Base-by-base conservation (phyloP, 1,140 invertebrate species). In the Bombyx mandarina region DNA sequence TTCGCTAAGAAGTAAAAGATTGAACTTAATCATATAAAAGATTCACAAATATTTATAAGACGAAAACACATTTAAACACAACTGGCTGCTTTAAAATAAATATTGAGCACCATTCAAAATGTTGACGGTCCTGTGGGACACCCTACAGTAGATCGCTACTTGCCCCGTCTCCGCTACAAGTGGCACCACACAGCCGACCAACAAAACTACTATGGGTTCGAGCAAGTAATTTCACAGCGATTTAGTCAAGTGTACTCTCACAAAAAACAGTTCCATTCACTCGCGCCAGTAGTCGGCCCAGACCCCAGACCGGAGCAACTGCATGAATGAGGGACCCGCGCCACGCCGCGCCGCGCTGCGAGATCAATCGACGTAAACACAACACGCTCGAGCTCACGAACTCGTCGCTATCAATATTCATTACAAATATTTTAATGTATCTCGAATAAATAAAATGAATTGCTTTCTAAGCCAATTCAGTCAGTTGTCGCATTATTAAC, bases 191-290 rank as follows among this genome's bases (percentile, higher is more conserved):
- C 61, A 48, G 26, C 51, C 51, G 46, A 51, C 45, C 46, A 54
- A 57, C 51, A 53, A 49, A 57, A 56, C 51, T 51, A 48, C 54
- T 22, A 22, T 43, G 43, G 5, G 49, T 42, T 7, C 45, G 45
- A 10, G 43, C 45, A 54, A 59, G 45, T 59, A 54, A 59, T 60
- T 60, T 60, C 49, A 56, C 47, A 42, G 44, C 49, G 46, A 56
- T 56, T 56, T 56, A 56, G 54, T 56, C 54, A 56, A 56, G 54
- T 56, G 54, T 56, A 47, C 26, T 49, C 6, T 26, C 12, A 56
- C 54, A 56, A 56, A 56, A 56, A 56, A 56, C 54, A 49, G 3
- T 56, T 54, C 54, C 54, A 56, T 56, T 56, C 54, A 56, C 54
- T 56, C 45, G 53, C 26, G 26, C 50, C 22, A 8, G 42, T 9